Evolutionary conservation across 2,888 invertebrate species (phyloP).

Genomic region (Agrotis puta): DNA sequence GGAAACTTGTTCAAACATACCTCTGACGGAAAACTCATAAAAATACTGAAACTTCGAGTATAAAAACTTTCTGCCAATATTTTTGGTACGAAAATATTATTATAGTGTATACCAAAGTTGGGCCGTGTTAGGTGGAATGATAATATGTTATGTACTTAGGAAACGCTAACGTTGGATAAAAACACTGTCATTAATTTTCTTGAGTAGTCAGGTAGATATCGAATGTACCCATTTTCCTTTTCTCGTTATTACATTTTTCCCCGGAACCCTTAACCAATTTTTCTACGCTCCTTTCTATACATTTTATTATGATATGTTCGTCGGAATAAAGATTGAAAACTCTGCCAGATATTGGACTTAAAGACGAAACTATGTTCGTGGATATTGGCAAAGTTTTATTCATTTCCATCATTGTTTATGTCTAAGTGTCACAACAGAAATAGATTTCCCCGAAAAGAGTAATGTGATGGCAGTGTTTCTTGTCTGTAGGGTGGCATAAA

Average conservation of each 20-base stretch:
- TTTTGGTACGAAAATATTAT: slow-evolving; percentile 62
- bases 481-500: not conserved
- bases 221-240: slow-evolving; percentile 28
- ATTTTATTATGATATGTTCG: slow-evolving; percentile 16
- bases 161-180: slow-evolving; percentile 46
- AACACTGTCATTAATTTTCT: slow-evolving; percentile 60
- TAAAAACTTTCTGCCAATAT: slow-evolving; percentile 66
- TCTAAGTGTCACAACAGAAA: slow-evolving; percentile 55
- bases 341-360: slow-evolving; percentile 33
- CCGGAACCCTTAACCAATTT: slow-evolving; percentile 36
- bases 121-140: slow-evolving; percentile 27
- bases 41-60: slow-evolving; percentile 65
- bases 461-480: slow-evolving; percentile 33
- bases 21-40: slow-evolving; percentile 61
- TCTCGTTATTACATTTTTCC: slow-evolving; percentile 34
- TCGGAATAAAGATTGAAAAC: slow-evolving; percentile 30
- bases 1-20: slow-evolving; percentile 58
- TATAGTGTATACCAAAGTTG: slow-evolving; percentile 55
- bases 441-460: slow-evolving; percentile 38
- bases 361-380: slow-evolving; percentile 30
- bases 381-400: slow-evolving; percentile 61
- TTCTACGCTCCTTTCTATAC: slow-evolving; percentile 23
- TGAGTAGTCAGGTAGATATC: slow-evolving; percentile 52
- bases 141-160: slow-evolving; percentile 37
- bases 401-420: slow-evolving; percentile 57